Percentiles rank a stretch among this genome's conserved stretches.
These are phyloP conservation scores for Tryphoninae sp. DNA, from an alignment of 2,888 invertebrate species.

Conservation along the genomic window DNA sequence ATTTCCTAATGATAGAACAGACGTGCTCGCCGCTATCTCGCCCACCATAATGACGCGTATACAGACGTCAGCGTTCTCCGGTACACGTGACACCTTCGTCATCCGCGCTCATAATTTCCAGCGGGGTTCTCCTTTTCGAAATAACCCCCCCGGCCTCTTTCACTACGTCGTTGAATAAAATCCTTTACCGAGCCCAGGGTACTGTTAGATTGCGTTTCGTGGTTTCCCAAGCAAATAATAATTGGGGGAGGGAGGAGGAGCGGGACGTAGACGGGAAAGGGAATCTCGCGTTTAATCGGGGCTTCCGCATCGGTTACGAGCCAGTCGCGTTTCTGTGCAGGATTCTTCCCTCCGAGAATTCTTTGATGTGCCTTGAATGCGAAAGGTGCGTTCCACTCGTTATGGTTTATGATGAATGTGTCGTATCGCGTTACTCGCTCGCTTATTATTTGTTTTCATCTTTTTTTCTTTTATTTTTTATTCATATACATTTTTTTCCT, in stretches of 20 bases:
- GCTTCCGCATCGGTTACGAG: slow-evolving; percentile 34
- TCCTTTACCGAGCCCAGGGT: slow-evolving; percentile 3
- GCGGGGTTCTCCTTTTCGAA: neutral
- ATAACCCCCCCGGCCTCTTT: neutral
- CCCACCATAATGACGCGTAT: slow-evolving; percentile 1
- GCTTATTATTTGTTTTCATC: slow-evolving; percentile 28
- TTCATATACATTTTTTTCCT: neutral
- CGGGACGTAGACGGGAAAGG: neutral
- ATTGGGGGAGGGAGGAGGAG: neutral
- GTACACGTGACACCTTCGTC: slow-evolving; percentile 35
- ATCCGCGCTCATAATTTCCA: slow-evolving; percentile 44
- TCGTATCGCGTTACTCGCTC: slow-evolving; percentile 46
- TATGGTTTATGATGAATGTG: slow-evolving; percentile 54
- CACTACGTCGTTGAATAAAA: slow-evolving; percentile 27
- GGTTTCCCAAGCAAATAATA: slow-evolving; percentile 47
- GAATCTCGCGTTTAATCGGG: slow-evolving; percentile 32
- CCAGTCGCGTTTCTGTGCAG: slow-evolving; percentile 23
- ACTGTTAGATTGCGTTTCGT: slow-evolving; percentile 29
- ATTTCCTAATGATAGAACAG: slow-evolving; percentile 33
- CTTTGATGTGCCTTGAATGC: slow-evolving; percentile 50
- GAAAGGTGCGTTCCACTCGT: slow-evolving; percentile 43
- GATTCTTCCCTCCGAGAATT: slow-evolving; percentile 31
- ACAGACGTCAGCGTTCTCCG: slow-evolving; percentile 33
- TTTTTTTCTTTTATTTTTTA: neutral
- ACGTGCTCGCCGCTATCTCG: slow-evolving; percentile 26